phyloP scores from a whole-genome alignment of 2,888 invertebrate species.

The Trichogramma dendrolimi region DNA sequence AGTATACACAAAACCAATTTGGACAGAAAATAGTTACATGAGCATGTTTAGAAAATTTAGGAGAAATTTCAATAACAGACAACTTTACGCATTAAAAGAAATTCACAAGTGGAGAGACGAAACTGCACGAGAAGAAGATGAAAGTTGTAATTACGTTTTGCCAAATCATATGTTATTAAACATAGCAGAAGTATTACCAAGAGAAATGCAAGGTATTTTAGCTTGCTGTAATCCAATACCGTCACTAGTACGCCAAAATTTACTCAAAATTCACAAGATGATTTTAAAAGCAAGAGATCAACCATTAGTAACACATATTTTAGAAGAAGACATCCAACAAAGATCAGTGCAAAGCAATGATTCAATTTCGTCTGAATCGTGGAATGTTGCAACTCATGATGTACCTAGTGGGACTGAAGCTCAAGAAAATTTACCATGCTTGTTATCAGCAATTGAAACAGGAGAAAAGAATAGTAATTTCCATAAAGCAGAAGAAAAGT shows the following conservation, averaged over 20 bases:
- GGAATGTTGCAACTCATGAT: conserved; percentile 44
- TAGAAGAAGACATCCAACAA: conserved; percentile 42
- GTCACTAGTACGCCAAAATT: conserved; percentile 63
- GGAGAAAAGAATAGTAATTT: not conserved
- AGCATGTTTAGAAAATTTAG: conserved; percentile 74
- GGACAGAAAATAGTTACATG: conserved; percentile 67
- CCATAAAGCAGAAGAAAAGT: not conserved
- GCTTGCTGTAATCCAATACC: conserved; percentile 94
- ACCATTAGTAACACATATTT: conserved; percentile 57
- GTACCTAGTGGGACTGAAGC: conserved; percentile 41
- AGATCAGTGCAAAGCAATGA: conserved; percentile 42
- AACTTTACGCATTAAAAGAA: conserved; percentile 75
- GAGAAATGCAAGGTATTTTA: conserved; percentile 87
- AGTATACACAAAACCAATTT: conserved; percentile 75
- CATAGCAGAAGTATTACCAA: conserved; percentile 80
- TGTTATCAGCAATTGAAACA: conserved; percentile 32
- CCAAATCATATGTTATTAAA: conserved; percentile 95
- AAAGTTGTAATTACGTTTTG: conserved; percentile 85
- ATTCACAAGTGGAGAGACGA: conserved; percentile 86
- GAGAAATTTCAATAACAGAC: conserved; percentile 78
- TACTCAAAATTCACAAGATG: conserved; percentile 63
- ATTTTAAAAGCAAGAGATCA: conserved; percentile 68
- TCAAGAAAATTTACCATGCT: conserved; percentile 45
- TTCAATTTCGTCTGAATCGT: conserved; percentile 34
- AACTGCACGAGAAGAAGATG: conserved; percentile 81